A percentile compares a stretch with the other conserved stretches of the same genome.
Conservation (phyloP, 2,888 invertebrate species). For the Pegoplata infirma region DNA sequence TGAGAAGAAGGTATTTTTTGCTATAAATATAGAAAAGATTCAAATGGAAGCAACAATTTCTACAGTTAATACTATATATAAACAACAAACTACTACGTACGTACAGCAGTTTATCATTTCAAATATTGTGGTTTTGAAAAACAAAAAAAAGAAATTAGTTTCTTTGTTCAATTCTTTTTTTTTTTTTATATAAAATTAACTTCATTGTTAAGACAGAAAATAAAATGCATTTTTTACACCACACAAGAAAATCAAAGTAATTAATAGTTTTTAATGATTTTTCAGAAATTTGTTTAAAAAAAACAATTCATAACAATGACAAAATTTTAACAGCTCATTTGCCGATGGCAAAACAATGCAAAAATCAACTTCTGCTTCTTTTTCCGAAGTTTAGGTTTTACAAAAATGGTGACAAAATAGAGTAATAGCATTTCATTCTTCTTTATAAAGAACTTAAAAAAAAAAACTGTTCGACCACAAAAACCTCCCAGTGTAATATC, state of each 20-base stretch:
- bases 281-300: too few relatives aligned
- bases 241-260: constrained; percentile 38
- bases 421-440: too few relatives aligned
- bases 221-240: constrained; percentile 60
- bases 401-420: too few relatives aligned
- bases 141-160: constrained; percentile 34
- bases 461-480: too few relatives aligned
- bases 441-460: too few relatives aligned
- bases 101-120: constrained; percentile 29
- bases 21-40: neutral
- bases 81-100: neutral
- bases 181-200: constrained; percentile 45
- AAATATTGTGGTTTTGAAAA: constrained; percentile 47
- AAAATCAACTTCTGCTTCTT: too few relatives aligned
- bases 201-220: constrained; percentile 56
- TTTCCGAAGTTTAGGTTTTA: too few relatives aligned
- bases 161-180: constrained; percentile 40
- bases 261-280: neutral
- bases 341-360: too few relatives aligned
- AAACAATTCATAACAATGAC: too few relatives aligned
- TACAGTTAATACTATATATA: constrained; percentile 15
- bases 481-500: too few relatives aligned
- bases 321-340: too few relatives aligned
- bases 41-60: neutral
- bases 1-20: constrained; percentile 1